These are phyloP conservation scores for Onchidella celtica DNA, from an alignment of 2,888 invertebrate genomes.

Conservation along the genomic window DNA sequence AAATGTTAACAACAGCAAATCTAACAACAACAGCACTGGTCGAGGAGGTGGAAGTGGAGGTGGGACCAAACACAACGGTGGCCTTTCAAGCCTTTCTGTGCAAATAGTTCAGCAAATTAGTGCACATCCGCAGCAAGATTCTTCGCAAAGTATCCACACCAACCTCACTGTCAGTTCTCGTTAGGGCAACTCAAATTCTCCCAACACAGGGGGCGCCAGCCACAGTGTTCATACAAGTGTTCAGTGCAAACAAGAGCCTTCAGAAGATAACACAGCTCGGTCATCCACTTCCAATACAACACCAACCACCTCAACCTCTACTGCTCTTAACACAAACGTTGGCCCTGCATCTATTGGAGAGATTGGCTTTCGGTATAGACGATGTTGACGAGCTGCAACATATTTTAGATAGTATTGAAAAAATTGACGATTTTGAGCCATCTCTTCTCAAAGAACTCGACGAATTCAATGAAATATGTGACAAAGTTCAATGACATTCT, in stretches of 20 bases:
- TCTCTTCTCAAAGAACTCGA: slow-evolving; percentile 67
- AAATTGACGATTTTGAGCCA: slow-evolving; percentile 82
- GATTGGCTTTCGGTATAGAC: slow-evolving; percentile 58
- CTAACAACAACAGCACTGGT: slow-evolving; percentile 27
- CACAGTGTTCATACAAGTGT: slow-evolving; percentile 65
- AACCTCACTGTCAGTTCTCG: slow-evolving; percentile 91
- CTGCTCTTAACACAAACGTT: slow-evolving; percentile 48
- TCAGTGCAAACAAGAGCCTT: slow-evolving; percentile 85
- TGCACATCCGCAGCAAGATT: slow-evolving; percentile 84
- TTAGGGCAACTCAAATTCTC: slow-evolving; percentile 48
- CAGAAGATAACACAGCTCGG: slow-evolving; percentile 58
- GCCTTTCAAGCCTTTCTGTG: slow-evolving; percentile 86
- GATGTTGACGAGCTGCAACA: slow-evolving; percentile 71
- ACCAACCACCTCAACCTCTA: slow-evolving; percentile 11
- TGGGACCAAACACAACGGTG: slow-evolving; percentile 44
- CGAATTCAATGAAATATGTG: slow-evolving; percentile 69
- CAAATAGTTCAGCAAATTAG: slow-evolving; percentile 94
- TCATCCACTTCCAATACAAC: slow-evolving; percentile 6
- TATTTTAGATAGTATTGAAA: slow-evolving; percentile 88
- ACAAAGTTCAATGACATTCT: slow-evolving; percentile 61
- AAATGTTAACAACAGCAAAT: slow-evolving; percentile 13
- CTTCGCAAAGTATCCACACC: slow-evolving; percentile 92
- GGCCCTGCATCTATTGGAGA: slow-evolving; percentile 51
- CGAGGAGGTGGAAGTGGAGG: neutral
- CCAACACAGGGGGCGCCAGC: slow-evolving; percentile 49